Conservation (phyloP, 2,113 vertebrate genomes). For the Brachionichthys hirsutus region DNA sequence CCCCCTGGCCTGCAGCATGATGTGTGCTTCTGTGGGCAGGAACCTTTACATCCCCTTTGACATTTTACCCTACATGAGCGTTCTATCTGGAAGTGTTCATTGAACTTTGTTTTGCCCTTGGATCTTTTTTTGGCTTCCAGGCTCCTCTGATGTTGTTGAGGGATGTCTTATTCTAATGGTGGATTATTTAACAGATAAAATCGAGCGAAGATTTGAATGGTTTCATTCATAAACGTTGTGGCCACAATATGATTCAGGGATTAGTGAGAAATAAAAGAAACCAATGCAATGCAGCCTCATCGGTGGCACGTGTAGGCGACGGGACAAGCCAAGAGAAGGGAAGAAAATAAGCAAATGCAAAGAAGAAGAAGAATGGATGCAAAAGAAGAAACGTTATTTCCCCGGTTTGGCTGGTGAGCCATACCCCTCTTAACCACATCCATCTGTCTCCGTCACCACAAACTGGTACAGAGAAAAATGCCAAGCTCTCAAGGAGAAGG, state of each 20-base stretch:
- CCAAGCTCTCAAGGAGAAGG: conserved; percentile 28
- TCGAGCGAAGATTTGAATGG: not conserved
- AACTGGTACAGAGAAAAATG: conserved; percentile 36
- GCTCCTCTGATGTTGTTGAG: conserved; percentile 7
- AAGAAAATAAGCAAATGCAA: not conserved
- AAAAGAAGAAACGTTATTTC: conserved; percentile 14
- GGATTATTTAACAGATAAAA: no score
- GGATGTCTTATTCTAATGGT: conserved; percentile 8
- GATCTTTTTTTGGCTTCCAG: conserved; percentile 29
- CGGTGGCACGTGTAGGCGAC: no score
- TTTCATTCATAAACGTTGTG: no score
- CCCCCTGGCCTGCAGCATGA: conserved; percentile 17
- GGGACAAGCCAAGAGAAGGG: not conserved
- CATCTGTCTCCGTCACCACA: conserved; percentile 62
- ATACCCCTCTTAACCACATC: conserved; percentile 35
- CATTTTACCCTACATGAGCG: not conserved
- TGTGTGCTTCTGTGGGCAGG: conserved; percentile 10
- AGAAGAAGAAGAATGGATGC: not conserved
- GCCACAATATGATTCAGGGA: no score
- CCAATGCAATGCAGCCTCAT: no score
- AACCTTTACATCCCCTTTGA: conserved; percentile 16
- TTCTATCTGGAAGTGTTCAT: not conserved
- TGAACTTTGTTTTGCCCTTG: not conserved
- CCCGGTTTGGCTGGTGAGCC: conserved; percentile 22
- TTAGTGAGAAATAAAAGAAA: no score